A percentile compares a stretch with the other conserved stretches of the same genome.
Evolutionary conservation across 2,113 vertebrate species (phyloP).

Genomic region (Aramus guarauna): DNA sequence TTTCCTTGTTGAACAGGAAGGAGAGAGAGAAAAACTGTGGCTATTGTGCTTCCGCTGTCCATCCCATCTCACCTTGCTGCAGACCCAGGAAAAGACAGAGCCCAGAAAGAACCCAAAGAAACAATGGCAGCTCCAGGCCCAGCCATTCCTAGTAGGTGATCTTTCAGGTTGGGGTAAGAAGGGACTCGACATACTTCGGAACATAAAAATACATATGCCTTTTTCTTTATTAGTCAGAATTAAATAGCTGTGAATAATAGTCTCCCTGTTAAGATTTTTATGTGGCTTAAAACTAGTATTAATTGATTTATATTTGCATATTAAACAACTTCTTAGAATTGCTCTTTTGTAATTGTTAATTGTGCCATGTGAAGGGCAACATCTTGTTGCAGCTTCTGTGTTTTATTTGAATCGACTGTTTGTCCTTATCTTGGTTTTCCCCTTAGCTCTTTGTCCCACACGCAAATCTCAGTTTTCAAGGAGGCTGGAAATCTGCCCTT

Average conservation of each 20-base stretch:
- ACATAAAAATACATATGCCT: neutral
- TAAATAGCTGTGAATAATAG: neutral
- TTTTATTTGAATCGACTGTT: neutral
- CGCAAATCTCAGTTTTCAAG: neutral
- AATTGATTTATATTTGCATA: neutral
- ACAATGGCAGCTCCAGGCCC: slow-evolving; percentile 61
- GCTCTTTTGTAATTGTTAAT: neutral
- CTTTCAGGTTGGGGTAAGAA: slow-evolving; percentile 60
- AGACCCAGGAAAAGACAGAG: slow-evolving; percentile 48
- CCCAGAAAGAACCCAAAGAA: slow-evolving; percentile 52
- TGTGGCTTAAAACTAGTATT: neutral
- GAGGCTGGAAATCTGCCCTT: neutral
- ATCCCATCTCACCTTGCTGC: slow-evolving; percentile 52
- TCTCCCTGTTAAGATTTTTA: neutral
- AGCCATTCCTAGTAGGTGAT: slow-evolving; percentile 71
- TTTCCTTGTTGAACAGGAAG: slow-evolving; percentile 78
- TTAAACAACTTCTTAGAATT: neutral
- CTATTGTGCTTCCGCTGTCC: slow-evolving; percentile 59
- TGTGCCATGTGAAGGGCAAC: neutral
- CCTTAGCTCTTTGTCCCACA: neutral
- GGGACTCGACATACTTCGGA: neutral
- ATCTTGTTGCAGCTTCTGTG: neutral
- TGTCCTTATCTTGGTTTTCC: neutral
- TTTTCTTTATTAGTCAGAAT: neutral
- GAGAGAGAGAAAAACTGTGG: slow-evolving; percentile 66